These are phyloP conservation scores for Desoria tigrina DNA, from an alignment of 2,888 invertebrate species.

Conservation along the genomic window DNA sequence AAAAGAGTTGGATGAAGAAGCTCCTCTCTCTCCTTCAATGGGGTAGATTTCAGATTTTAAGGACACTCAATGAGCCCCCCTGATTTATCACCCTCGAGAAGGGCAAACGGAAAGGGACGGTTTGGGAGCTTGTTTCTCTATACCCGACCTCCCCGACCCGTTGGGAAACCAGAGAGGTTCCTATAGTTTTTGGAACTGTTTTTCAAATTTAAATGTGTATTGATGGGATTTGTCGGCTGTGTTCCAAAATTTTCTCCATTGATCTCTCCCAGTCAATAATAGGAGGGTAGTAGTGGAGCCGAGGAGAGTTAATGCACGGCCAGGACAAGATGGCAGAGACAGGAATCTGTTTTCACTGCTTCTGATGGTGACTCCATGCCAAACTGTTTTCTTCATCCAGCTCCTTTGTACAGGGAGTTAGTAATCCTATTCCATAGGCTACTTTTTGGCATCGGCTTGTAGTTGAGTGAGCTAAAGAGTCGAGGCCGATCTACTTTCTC, in stretches of 20 bases:
- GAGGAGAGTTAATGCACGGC: conserved; percentile 35
- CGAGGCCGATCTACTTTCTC: conserved; percentile 29
- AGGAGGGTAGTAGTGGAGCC: conserved; percentile 24
- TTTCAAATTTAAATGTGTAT: conserved; percentile 47
- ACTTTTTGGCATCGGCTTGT: conserved; percentile 33
- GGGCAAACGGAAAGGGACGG: conserved; percentile 13
- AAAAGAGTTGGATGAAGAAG: conserved; percentile 18
- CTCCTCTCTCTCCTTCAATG: background rate
- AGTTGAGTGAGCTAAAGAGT: conserved; percentile 12
- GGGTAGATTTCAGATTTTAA: conserved; percentile 8
- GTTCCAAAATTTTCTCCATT: conserved; percentile 43
- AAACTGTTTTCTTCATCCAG: conserved; percentile 25
- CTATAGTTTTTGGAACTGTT: too few relatives aligned
- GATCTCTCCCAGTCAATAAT: conserved; percentile 42
- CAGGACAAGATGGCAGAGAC: conserved; percentile 41
- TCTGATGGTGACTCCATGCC: conserved; percentile 17
- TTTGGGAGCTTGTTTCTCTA: background rate
- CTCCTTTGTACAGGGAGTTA: conserved; percentile 16
- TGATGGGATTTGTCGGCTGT: conserved; percentile 31
- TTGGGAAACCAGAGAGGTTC: conserved; percentile 25
- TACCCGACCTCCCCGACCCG: background rate
- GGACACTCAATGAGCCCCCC: conserved; percentile 8
- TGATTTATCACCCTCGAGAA: conserved; percentile 16
- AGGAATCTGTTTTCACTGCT: conserved; percentile 36
- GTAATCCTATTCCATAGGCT: conserved; percentile 17